A percentile compares a stretch with the other conserved stretches of the same genome.
phyloP scores from a whole-genome alignment of 2,797 vertebrate genomes.

The Cichlasoma orientale region DNA sequence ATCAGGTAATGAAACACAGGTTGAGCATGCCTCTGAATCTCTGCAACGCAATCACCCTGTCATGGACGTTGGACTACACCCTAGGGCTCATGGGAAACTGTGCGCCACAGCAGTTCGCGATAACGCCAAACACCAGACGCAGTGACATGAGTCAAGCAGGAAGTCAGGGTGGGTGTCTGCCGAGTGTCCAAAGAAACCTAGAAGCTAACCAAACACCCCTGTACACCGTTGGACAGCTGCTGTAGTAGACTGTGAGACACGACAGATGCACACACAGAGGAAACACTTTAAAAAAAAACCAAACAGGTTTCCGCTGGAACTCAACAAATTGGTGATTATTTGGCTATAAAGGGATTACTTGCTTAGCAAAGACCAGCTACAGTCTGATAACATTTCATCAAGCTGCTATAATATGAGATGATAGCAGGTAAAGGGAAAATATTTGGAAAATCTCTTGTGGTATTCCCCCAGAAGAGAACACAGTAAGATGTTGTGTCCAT shows the following conservation, averaged over 20 bases:
- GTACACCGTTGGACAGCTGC: constrained; percentile 44
- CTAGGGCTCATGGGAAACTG: constrained; percentile 74
- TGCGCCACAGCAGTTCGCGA: constrained; percentile 63
- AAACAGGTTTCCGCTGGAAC: constrained; percentile 57
- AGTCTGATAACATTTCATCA: constrained; percentile 28
- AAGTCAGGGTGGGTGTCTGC: constrained; percentile 78
- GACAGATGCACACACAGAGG: constrained; percentile 52
- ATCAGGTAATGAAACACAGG: constrained; percentile 78
- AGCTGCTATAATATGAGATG: constrained; percentile 9
- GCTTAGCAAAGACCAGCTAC: constrained; percentile 9
- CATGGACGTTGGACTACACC: constrained; percentile 65
- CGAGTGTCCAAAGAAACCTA: constrained; percentile 65
- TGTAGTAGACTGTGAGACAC: constrained; percentile 60
- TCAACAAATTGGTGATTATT: constrained; percentile 55
- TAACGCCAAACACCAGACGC: constrained; percentile 73
- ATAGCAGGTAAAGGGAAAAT: constrained; percentile 5
- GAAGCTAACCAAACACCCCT: constrained; percentile 65
- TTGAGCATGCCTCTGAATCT: constrained; percentile 64
- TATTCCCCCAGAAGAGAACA: constrained; percentile 20
- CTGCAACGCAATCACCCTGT: constrained; percentile 58
- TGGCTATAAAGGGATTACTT: constrained; percentile 13
- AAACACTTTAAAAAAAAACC: constrained; percentile 56
- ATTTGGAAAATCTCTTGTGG: constrained; percentile 25
- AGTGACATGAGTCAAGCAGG: constrained; percentile 79
- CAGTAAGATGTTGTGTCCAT: constrained; percentile 11